Percentiles rank a stretch among this genome's conserved stretches.
These are phyloP conservation scores for Gavialis gangeticus DNA, from an alignment of 2,113 vertebrate genomes.

Conservation along the genomic window DNA sequence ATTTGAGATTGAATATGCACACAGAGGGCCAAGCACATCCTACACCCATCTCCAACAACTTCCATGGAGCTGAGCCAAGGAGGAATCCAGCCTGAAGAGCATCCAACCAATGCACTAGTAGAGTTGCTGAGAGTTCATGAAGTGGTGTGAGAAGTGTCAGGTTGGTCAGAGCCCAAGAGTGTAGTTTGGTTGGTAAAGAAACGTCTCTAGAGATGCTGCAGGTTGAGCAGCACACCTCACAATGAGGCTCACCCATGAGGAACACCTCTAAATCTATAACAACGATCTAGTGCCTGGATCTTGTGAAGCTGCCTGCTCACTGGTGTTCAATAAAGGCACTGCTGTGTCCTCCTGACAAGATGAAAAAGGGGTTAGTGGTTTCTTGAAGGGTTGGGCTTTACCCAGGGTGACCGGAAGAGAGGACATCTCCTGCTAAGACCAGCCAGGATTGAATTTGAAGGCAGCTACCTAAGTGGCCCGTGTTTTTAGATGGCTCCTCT, in stretches of 20 bases:
- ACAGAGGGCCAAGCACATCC: neutral
- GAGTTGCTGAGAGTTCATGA: too few relatives aligned
- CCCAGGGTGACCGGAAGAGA: neutral
- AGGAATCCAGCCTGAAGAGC: neutral
- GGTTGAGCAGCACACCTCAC: neutral
- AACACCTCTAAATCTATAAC: neutral
- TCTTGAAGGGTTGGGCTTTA: neutral
- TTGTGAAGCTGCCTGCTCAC: neutral
- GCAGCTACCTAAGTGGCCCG: neutral
- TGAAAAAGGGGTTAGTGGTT: neutral
- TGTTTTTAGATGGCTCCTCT: neutral
- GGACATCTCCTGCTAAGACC: neutral
- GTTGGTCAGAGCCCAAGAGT: neutral
- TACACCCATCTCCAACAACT: too few relatives aligned
- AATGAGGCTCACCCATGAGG: neutral
- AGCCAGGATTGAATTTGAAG: neutral
- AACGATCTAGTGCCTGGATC: neutral
- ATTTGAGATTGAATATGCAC: neutral
- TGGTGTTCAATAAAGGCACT: neutral
- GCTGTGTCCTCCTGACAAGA: neutral
- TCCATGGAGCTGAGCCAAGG: neutral
- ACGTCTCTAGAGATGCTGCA: neutral
- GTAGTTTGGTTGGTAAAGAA: neutral
- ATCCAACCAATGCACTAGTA: neutral
- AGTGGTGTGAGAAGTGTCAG: too few relatives aligned